phyloP scores from a whole-genome alignment of 1,140 invertebrate genomes.

The Amyelois transitella region DNA sequence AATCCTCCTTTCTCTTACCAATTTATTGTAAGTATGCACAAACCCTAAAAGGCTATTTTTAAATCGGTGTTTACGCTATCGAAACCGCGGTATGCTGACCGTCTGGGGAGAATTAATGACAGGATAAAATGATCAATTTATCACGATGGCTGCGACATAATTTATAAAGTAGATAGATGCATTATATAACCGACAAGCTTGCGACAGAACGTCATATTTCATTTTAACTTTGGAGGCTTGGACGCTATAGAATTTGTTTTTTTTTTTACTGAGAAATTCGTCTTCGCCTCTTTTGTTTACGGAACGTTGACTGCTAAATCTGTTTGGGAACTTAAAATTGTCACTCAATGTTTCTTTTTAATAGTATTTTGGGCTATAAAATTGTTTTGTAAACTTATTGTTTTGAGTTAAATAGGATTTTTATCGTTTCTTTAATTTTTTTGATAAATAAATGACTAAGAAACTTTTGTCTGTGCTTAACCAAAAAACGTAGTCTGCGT shows the following conservation, averaged over 20 bases:
- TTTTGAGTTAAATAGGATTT: too few species aligned
- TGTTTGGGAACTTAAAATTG: background rate
- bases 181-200: slow-evolving; percentile 11
- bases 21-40: background rate
- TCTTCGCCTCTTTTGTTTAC: background rate
- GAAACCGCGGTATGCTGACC: slow-evolving; percentile 8
- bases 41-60: background rate
- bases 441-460: too few species aligned
- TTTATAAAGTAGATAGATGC: slow-evolving; percentile 15
- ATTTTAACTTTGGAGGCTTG: slow-evolving; percentile 4
- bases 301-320: background rate
- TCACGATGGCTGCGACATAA: slow-evolving; percentile 9
- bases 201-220: slow-evolving; percentile 2
- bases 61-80: background rate
- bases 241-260: background rate
- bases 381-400: too few species aligned
- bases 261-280: background rate
- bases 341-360: background rate
- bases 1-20: background rate
- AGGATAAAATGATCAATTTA: slow-evolving; percentile 14
- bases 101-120: slow-evolving; percentile 11
- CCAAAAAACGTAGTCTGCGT: too few species aligned
- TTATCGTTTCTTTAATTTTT: too few species aligned
- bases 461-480: too few species aligned
- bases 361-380: background rate